These are phyloP conservation scores for Gerris lacustris DNA, from an alignment of 2,888 invertebrate species.

Conservation along the genomic window DNA sequence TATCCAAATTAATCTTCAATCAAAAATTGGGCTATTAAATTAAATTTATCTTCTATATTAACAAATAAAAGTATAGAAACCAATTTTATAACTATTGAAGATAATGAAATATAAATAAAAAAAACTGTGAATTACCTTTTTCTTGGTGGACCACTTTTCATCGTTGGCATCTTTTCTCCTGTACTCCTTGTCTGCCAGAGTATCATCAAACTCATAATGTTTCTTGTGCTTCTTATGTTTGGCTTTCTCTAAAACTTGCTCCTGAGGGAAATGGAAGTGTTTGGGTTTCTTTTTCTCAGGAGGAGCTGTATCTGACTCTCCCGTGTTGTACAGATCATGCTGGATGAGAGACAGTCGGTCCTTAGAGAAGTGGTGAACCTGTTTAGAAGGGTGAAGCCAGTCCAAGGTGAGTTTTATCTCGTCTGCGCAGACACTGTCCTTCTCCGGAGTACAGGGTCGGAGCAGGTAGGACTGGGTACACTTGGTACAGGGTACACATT, in stretches of 20 bases:
- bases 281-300: background rate
- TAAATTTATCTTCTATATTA: no score
- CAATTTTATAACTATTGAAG: no score
- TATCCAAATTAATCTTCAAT: no score
- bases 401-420: background rate
- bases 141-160: slow-evolving; percentile 7
- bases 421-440: slow-evolving; percentile 1
- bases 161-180: slow-evolving; percentile 1
- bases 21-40: no score
- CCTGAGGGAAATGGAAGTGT: background rate
- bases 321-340: background rate
- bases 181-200: slow-evolving; percentile 2
- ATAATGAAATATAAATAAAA: no score
- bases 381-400: background rate
- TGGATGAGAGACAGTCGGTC: background rate
- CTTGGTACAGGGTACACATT: slow-evolving; percentile 55
- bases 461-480: slow-evolving; percentile 1
- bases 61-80: no score
- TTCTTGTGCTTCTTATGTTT: slow-evolving; percentile 16
- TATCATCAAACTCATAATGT: slow-evolving; percentile 11
- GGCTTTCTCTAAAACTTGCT: background rate
- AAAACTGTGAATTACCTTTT: slow-evolving; percentile 13
- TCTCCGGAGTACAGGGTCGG: background rate
- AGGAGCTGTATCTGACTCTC: background rate
- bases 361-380: background rate